Base-by-base conservation (phyloP, 2,888 invertebrate genomes). In the Drosophila paracracens region DNA sequence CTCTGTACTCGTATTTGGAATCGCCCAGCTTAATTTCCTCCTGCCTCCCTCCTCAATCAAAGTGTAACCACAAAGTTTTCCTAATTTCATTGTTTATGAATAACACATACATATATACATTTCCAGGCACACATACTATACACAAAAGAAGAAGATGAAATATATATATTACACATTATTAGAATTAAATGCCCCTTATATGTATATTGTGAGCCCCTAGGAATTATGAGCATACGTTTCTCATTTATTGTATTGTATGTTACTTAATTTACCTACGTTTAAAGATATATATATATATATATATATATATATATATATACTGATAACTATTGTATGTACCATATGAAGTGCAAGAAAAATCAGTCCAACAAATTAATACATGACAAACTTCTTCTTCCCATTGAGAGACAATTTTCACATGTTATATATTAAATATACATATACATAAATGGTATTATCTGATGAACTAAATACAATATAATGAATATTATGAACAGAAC, bases 371-470 rank as follows among this genome's bases (percentile, higher is more conserved):
- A 57, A 21, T 60, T 35, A 61, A 63, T 63, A 57, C 67, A 63
- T 74, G 75, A 67, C 54, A 71, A 76, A 62, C 76, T 53, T 35
- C 13, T 36, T 10, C 29, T 16, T 16, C 13, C 21, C 50, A 67
- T 58, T 57, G 68, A 70, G 61, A 38, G 63, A 59, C 35, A 77
- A 70, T 70, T 77, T 75, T 72, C 81, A 87, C 81, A 82, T 90
- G 83, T 84, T 89, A 90, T 81, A 86, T 71, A 83, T 85, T 79
- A 76, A 74, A 70, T 70, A 74, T 71, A 79, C 63, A 79, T 78
- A 75, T 81, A 80, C 70, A 83, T 81, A 76, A 77, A 83, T 80
- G 89, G 87, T 77, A 86, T 88, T 84, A 84, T 78, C 87, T 53
- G 75, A 86, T 72, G 70, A 78, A 79, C 82, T 85, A 82, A 79